Evolutionary conservation across 1,140 invertebrate species (phyloP).

Genomic region (Drosophila neocordata): DNA sequence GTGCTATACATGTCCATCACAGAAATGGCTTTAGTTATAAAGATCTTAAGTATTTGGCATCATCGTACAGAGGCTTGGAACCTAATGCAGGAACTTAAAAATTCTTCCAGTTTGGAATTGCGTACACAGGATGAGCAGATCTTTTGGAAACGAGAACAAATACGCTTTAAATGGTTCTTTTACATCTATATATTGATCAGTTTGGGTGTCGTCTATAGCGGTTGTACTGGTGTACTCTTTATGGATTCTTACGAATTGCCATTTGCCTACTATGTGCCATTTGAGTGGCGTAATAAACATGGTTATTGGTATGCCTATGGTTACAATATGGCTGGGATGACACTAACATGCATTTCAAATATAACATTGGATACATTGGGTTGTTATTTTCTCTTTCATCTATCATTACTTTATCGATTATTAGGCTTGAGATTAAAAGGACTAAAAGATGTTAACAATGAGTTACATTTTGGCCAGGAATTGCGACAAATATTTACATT

Average conservation of each 20-base stretch:
- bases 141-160: constrained; percentile 51
- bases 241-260: constrained; percentile 55
- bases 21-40: constrained; percentile 58
- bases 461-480: constrained; percentile 27
- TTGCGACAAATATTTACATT: constrained; percentile 47
- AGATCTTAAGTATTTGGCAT: constrained; percentile 69
- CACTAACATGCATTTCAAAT: constrained; percentile 64
- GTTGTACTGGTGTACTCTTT: constrained; percentile 55
- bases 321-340: constrained; percentile 60
- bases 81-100: constrained; percentile 49
- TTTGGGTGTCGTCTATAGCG: constrained; percentile 54
- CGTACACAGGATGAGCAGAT: constrained; percentile 27
- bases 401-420: constrained; percentile 59
- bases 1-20: constrained; percentile 76
- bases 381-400: constrained; percentile 71
- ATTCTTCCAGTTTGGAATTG: constrained; percentile 23
- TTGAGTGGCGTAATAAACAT: constrained; percentile 52
- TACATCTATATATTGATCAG: constrained; percentile 52
- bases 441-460: constrained; percentile 13
- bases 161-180: constrained; percentile 49
- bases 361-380: constrained; percentile 62
- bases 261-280: constrained; percentile 69
- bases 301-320: constrained; percentile 65
- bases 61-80: constrained; percentile 35
- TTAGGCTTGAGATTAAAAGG: constrained; percentile 50